Percentiles rank a stretch among this genome's conserved stretches.
Evolutionary conservation across 2,888 invertebrate genomes (phyloP).

Genomic region (Phaonia tiefii): DNA sequence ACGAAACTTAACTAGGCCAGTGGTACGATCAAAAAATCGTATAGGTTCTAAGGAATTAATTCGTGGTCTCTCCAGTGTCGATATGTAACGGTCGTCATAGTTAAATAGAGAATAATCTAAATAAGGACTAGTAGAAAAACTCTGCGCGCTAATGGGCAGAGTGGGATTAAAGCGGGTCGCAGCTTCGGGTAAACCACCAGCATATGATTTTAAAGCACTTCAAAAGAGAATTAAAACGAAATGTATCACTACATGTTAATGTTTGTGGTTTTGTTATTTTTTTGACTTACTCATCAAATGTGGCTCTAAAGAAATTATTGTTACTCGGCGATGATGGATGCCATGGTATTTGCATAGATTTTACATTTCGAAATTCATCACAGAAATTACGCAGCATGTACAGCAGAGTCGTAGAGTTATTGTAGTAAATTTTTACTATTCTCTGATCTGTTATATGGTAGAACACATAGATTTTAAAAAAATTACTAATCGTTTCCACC

Average conservation of each 20-base stretch:
- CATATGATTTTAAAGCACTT: constrained; percentile 56
- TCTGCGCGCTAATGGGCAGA: constrained; percentile 96
- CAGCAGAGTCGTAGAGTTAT: constrained; percentile 91
- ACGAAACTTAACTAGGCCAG: constrained; percentile 91
- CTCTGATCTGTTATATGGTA: constrained; percentile 92
- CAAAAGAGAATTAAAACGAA: constrained; percentile 39
- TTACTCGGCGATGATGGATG: constrained; percentile 95
- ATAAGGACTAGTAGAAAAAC: constrained; percentile 95
- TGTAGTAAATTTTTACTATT: constrained; percentile 93
- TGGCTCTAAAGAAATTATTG: constrained; percentile 85
- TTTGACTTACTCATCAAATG: constrained; percentile 64
- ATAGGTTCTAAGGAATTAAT: constrained; percentile 91
- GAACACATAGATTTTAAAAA: constrained; percentile 88
- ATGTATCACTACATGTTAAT: too few relatives aligned
- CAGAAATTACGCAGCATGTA: constrained; percentile 94
- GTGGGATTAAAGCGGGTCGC: constrained; percentile 93
- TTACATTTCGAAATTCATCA: constrained; percentile 95
- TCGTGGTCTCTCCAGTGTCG: constrained; percentile 96
- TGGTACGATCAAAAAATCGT: constrained; percentile 91
- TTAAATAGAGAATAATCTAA: constrained; percentile 94
- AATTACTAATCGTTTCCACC: constrained; percentile 81
- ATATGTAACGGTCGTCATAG: constrained; percentile 98
- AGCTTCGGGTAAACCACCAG: constrained; percentile 94
- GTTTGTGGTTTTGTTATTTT: too few relatives aligned
- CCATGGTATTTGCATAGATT: constrained; percentile 88